Base-by-base conservation (phyloP, 2,113 vertebrate species). In the Halcyon malimbica region DNA sequence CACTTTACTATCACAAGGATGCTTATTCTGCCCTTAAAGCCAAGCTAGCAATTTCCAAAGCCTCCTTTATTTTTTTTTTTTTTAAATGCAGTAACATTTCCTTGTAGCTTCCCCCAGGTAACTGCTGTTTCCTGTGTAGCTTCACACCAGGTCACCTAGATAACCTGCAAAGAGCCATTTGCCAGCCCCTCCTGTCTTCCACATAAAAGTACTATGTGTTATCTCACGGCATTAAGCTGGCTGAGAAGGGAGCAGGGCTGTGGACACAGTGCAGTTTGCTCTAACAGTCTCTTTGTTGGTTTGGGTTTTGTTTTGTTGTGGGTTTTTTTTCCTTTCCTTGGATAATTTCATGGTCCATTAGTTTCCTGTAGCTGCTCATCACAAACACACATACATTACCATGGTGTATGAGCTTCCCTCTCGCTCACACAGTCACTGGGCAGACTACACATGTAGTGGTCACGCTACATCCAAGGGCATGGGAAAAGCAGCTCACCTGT, bases 311-410 rank as follows among this genome's bases (percentile, higher is more conserved):
- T 51, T 51, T 51, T 24, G 50, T 25, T 50, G 23, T 24, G 5
- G 11, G 14, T 51, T 51, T 24, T 29, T 20, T 24, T 44, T 26
- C 64, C n/a, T 50, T 77, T 71, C 51, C 63, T 76, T 91, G 70
- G 94, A 39, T 94, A 85, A 94, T 96, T 92, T 95, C 91, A 94
- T 1, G n/a, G 81, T 85, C 94, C 51, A 65, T 94, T 95, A 87
- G 37, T 46, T 87, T 69, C 44, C 83, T 85, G 83, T 80, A 76
- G 89, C 78, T 67, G 91, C 89, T 95, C 60, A 48, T 50, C 1
- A 2, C 69, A 82, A 92, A 60, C 62, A 60, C 86, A 48, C 31
- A 29, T 9, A 5, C 77, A 41, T 35, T 13, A 2, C 57, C 26
- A 1, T 4, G 44, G 51, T 51, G 39, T 64, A 5, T 7, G n/a